These are phyloP conservation scores for Chlorops oryzae DNA, from an alignment of 1,140 invertebrate genomes.

Conservation along the genomic window DNA sequence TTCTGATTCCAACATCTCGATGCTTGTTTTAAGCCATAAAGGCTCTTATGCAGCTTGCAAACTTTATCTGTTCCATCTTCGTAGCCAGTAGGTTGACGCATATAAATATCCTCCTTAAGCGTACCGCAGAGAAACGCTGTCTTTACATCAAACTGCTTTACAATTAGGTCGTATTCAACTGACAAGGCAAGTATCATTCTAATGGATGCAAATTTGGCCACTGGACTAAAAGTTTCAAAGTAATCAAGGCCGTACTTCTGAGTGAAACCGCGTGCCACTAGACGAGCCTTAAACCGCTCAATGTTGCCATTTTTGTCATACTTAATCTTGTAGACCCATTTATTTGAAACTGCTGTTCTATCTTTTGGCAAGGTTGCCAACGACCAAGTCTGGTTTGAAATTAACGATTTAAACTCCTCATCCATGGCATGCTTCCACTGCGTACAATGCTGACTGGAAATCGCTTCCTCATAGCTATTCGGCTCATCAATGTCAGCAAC, in stretches of 20 bases:
- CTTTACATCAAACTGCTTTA: conserved; percentile 34
- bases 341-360: conserved; percentile 14
- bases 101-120: conserved; percentile 45
- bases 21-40: no score
- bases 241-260: no score
- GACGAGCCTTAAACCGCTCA: conserved; percentile 35
- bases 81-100: conserved; percentile 35
- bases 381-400: no score
- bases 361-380: no score
- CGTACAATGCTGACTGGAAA: not conserved
- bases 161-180: conserved; percentile 1
- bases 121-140: no score
- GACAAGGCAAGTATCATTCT: conserved; percentile 20
- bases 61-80: no score
- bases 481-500: conserved; percentile 2
- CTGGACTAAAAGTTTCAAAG: no score
- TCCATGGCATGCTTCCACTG: no score
- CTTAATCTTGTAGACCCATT: conserved; percentile 38
- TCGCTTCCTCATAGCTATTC: conserved; percentile 3
- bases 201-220: conserved; percentile 25
- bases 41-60: no score
- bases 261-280: no score
- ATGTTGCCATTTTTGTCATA: conserved; percentile 16
- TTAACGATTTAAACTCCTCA: no score
- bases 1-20: no score